A percentile compares a stretch with the other conserved stretches of the same genome.
These are phyloP conservation scores for Diarsia rubi DNA, from an alignment of 2,888 invertebrate species.

Conservation along the genomic window DNA sequence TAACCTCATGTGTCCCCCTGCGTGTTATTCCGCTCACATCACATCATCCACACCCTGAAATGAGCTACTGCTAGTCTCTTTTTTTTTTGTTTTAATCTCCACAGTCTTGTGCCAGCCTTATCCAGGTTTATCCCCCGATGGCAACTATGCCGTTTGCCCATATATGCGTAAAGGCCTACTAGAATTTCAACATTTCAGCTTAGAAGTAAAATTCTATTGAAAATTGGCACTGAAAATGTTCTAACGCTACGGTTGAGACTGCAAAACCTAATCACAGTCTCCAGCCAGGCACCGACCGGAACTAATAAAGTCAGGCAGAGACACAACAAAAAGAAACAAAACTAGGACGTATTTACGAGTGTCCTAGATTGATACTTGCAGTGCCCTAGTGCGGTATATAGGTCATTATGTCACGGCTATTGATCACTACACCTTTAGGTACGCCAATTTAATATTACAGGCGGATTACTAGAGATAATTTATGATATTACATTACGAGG, in stretches of 20 bases:
- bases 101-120: too few species aligned
- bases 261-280: background rate
- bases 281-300: background rate
- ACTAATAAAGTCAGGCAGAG: slow-evolving; percentile 14
- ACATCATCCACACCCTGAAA: too few species aligned
- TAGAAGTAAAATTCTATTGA: background rate
- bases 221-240: background rate
- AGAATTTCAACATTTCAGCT: background rate
- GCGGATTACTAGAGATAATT: slow-evolving; percentile 10
- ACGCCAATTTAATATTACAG: slow-evolving; percentile 9
- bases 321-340: slow-evolving; percentile 7
- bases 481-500: background rate
- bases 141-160: too few species aligned
- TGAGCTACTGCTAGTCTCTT: too few species aligned
- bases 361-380: slow-evolving; percentile 44
- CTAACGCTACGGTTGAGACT: background rate
- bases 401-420: slow-evolving; percentile 48
- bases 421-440: slow-evolving; percentile 16
- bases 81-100: too few species aligned
- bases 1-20: background rate
- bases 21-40: too few species aligned
- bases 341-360: slow-evolving; percentile 22
- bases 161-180: background rate
- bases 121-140: too few species aligned
- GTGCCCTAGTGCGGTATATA: slow-evolving; percentile 30